Evolutionary conservation across 2,797 vertebrate species (phyloP).

Genomic region (Periparus ater): DNA sequence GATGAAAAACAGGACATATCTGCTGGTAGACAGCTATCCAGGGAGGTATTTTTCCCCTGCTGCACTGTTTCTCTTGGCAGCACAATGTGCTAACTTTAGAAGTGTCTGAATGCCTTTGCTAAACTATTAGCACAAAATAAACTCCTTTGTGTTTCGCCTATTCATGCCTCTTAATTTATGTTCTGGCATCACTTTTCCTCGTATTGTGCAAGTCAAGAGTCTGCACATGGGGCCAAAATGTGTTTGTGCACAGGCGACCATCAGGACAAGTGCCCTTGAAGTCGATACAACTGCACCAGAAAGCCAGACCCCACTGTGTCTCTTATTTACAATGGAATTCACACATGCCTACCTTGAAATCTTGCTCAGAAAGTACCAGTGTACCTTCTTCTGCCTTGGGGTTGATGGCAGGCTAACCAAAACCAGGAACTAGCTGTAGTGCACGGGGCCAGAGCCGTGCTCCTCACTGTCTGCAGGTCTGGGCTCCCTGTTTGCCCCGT

Average conservation of each 20-base stretch:
- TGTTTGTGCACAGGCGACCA: not conserved
- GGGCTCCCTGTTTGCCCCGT: not conserved
- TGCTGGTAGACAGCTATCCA: slow-evolving; percentile 57
- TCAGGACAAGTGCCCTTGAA: not conserved
- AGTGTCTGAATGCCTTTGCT: slow-evolving; percentile 57
- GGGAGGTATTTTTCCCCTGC: slow-evolving; percentile 48
- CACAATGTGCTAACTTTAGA: slow-evolving; percentile 63
- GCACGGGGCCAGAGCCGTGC: rapidly evolving
- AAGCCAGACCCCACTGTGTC: not conserved
- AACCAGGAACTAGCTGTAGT: rapidly evolving
- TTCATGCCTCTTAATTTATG: slow-evolving; percentile 60
- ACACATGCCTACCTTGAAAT: not conserved
- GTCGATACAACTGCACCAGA: not conserved
- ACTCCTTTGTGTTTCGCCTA: slow-evolving; percentile 49
- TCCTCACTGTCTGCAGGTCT: rapidly evolving
- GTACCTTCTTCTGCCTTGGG: not conserved
- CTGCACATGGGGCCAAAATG: not conserved
- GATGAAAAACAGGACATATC: slow-evolving; percentile 65
- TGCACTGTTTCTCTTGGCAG: slow-evolving; percentile 70
- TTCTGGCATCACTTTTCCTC: slow-evolving; percentile 59
- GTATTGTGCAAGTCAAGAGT: slow-evolving; percentile 55
- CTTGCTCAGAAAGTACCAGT: not conserved
- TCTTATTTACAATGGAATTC: not conserved
- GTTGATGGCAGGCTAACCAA: not conserved
- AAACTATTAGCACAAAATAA: slow-evolving; percentile 62